Percentiles rank a stretch among this genome's conserved stretches.
These are phyloP conservation scores for Salvelinus sp. DNA, from an alignment of 2,113 vertebrate species.

Conservation along the genomic window DNA sequence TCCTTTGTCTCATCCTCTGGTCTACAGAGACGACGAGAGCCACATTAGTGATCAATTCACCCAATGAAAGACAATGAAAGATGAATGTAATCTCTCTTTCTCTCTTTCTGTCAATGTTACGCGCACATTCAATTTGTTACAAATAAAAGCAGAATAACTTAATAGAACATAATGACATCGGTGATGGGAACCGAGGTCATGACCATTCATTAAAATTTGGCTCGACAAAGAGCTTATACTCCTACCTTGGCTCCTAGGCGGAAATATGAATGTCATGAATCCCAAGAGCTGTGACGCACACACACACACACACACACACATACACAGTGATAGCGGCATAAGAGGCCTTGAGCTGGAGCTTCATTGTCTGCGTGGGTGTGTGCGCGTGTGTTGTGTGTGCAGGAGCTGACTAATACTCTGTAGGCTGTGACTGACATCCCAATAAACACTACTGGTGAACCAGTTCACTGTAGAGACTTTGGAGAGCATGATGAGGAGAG, in stretches of 20 bases:
- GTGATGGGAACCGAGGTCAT: neutral
- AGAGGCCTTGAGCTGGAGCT: too few species aligned
- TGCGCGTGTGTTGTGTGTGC: neutral
- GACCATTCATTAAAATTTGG: neutral
- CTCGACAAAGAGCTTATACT: neutral
- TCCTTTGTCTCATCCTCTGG: too few species aligned
- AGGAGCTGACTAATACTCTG: neutral
- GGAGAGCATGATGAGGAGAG: conserved; percentile 4
- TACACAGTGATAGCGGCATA: neutral
- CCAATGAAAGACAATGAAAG: too few species aligned
- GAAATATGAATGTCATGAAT: neutral
- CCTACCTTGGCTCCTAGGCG: neutral
- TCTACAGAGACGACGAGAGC: too few species aligned
- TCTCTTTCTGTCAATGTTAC: neutral
- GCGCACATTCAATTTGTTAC: neutral
- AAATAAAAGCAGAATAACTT: neutral
- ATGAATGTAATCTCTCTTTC: too few species aligned
- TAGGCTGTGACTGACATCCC: conserved; percentile 39
- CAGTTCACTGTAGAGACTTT: conserved; percentile 21
- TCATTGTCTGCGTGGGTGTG: neutral
- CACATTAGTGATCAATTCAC: too few species aligned
- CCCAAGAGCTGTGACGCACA: neutral
- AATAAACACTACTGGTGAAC: conserved; percentile 42
- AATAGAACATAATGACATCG: neutral
- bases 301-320: neutral